Conservation (phyloP, 2,888 invertebrate genomes). For the Zaprionus bogoriensis region DNA sequence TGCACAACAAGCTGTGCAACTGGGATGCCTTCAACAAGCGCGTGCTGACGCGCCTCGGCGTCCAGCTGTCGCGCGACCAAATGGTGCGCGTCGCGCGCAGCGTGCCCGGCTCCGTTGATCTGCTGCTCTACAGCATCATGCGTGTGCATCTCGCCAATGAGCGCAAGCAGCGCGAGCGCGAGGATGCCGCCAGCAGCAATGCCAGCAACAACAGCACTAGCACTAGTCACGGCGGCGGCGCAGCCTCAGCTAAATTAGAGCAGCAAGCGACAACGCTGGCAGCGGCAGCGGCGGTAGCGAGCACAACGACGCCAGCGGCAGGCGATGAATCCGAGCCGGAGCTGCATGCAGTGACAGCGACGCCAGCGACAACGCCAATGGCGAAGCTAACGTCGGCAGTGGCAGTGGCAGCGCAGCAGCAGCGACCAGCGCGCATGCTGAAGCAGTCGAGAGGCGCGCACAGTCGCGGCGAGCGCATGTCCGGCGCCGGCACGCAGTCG, state of each 20-base stretch:
- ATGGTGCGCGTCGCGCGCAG: slow-evolving; percentile 87
- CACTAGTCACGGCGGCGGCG: not conserved
- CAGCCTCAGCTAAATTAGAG: too few species aligned
- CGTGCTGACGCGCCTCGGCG: slow-evolving; percentile 86
- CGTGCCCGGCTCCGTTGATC: slow-evolving; percentile 86
- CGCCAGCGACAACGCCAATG: not conserved
- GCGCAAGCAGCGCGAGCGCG: slow-evolving; percentile 10
- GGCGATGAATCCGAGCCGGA: too few species aligned
- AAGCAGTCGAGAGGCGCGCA: too few species aligned
- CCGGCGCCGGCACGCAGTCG: too few species aligned
- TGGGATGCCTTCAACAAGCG: slow-evolving; percentile 90
- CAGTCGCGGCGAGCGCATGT: too few species aligned
- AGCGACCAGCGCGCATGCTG: too few species aligned
- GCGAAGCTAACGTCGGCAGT: not conserved
- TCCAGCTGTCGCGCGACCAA: slow-evolving; percentile 85
- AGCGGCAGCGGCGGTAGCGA: not conserved
- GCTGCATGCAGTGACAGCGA: too few species aligned
- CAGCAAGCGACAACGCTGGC: too few species aligned
- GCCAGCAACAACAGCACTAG: not conserved
- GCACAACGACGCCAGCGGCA: too few species aligned
- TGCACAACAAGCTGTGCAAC: slow-evolving; percentile 88
- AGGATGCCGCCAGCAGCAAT: not conserved
- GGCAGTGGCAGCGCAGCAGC: not conserved
- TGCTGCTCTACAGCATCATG: slow-evolving; percentile 83
- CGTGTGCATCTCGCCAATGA: slow-evolving; percentile 10